These are phyloP conservation scores for Octodonta nipae DNA, from an alignment of 2,888 invertebrate species.

Conservation along the genomic window DNA sequence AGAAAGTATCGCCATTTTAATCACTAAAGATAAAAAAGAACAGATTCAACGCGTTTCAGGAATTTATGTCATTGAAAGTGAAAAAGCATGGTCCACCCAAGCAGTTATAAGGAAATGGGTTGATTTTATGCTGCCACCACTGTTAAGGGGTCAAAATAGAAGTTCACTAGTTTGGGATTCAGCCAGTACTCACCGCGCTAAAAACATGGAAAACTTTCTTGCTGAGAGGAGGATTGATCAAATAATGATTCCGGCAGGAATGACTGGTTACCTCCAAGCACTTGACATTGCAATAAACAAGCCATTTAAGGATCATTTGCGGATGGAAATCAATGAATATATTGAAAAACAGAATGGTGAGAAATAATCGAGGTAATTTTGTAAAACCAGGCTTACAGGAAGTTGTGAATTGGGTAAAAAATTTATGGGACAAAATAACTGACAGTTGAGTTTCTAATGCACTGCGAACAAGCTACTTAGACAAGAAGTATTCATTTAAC, in stretches of 20 bases:
- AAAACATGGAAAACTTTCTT: not conserved
- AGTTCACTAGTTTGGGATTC: not conserved
- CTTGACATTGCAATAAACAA: not conserved
- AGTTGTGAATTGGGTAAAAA: too few relatives aligned
- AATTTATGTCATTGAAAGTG: not conserved
- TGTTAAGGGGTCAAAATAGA: not conserved
- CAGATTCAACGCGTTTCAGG: slow-evolving; percentile 1
- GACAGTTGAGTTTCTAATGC: too few relatives aligned
- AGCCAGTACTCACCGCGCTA: not conserved
- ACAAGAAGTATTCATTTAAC: too few relatives aligned
- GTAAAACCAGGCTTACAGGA: too few relatives aligned
- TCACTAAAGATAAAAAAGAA: not conserved
- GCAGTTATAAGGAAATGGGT: not conserved
- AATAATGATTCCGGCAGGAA: not conserved
- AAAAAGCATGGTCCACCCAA: not conserved
- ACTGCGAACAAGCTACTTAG: too few relatives aligned
- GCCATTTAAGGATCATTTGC: slow-evolving; percentile 1
- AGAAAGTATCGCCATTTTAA: slow-evolving; percentile 2
- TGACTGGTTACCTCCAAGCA: slow-evolving; percentile 1
- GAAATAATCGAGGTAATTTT: too few relatives aligned
- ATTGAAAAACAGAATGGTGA: too few relatives aligned
- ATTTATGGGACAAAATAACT: too few relatives aligned
- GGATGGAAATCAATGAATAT: too few relatives aligned
- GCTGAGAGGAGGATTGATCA: not conserved
- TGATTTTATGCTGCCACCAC: not conserved